Evolutionary conservation across 1,140 invertebrate species (phyloP).

Genomic region (Apis dorsata): DNA sequence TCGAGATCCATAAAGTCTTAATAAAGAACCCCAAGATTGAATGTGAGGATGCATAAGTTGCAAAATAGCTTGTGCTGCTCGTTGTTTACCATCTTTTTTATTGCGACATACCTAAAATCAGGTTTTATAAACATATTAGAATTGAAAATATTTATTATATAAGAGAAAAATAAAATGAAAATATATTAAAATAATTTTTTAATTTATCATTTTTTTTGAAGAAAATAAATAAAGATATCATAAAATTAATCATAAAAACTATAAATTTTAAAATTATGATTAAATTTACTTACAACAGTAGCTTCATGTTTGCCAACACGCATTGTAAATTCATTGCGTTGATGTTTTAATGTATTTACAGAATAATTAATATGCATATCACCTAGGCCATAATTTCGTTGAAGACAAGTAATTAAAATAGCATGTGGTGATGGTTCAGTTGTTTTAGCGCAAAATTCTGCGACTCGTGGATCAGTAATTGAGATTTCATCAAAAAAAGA

Average conservation of each 20-base stretch:
- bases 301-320: slow-evolving; percentile 95
- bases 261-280: neutral
- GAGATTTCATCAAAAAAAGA: slow-evolving; percentile 96
- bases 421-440: slow-evolving; percentile 97
- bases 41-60: slow-evolving; percentile 96
- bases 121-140: neutral
- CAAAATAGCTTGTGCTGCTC: slow-evolving; percentile 96
- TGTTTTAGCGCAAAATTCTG: slow-evolving; percentile 96
- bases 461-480: slow-evolving; percentile 95
- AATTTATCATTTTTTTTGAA: neutral
- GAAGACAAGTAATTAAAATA: slow-evolving; percentile 94
- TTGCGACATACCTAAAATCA: slow-evolving; percentile 88
- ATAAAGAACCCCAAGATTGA: slow-evolving; percentile 95
- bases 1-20: slow-evolving; percentile 95
- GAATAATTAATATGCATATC: slow-evolving; percentile 94
- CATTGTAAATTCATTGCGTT: slow-evolving; percentile 97
- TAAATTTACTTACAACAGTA: slow-evolving; percentile 82
- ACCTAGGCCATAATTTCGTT: slow-evolving; percentile 94
- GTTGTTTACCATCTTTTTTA: slow-evolving; percentile 98
- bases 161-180: neutral
- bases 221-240: neutral
- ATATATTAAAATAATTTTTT: neutral
- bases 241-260: neutral
- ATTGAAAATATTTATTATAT: slow-evolving; percentile 2
- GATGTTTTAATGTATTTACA: slow-evolving; percentile 93